Percentiles rank a stretch among this genome's conserved stretches.
Evolutionary conservation across 2,113 vertebrate species (phyloP).

Genomic region (Emberiza fucata): DNA sequence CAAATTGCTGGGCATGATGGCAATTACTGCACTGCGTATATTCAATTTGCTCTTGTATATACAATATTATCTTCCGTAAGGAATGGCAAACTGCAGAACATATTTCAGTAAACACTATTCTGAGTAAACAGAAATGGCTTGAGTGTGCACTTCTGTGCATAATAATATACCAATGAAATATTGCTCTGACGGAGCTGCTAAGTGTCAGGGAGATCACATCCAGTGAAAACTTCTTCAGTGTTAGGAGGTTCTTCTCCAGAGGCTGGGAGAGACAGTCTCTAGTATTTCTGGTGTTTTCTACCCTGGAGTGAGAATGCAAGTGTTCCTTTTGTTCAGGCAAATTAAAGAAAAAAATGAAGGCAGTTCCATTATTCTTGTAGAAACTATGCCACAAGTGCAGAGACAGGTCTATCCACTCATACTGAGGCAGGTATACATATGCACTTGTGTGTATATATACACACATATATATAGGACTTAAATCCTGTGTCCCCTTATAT

Average conservation of each 20-base stretch:
- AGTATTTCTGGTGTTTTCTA: background rate
- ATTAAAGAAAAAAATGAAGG: background rate
- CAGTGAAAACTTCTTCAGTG: background rate
- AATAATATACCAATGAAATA: constrained; percentile 11
- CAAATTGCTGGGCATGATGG: constrained; percentile 31
- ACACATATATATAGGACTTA: background rate
- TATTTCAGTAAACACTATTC: constrained; percentile 56
- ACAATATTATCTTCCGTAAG: constrained; percentile 58
- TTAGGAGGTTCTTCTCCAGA: background rate
- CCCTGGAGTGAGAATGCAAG: rapidly evolving
- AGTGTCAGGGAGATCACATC: background rate
- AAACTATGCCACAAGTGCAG: background rate
- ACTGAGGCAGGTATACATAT: background rate
- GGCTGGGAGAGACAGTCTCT: background rate
- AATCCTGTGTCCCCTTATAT: background rate
- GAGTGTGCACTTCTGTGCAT: background rate
- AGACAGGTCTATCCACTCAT: background rate
- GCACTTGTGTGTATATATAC: rapidly evolving
- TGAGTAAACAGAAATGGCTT: constrained; percentile 44
- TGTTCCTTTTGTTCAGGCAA: background rate
- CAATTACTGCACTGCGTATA: constrained; percentile 44
- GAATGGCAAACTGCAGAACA: background rate
- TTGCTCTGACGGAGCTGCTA: background rate
- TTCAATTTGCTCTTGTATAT: constrained; percentile 55
- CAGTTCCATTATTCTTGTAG: background rate